Conservation (phyloP, 2,113 vertebrate species). For the Rhabdomys dilectus region DNA sequence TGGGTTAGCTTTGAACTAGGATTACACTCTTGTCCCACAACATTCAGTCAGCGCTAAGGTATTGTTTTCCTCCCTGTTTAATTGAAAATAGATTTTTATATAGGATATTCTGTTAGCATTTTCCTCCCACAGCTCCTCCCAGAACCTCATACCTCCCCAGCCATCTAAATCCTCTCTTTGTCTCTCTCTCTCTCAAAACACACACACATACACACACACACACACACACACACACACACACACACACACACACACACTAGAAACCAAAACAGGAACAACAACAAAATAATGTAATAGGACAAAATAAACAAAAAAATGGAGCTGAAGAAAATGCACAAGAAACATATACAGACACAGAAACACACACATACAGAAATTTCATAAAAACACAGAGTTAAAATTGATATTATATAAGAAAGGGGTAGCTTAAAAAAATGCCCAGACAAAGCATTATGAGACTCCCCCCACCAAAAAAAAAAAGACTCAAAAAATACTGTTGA, state of each 20-base stretch:
- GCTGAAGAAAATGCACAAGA: neutral
- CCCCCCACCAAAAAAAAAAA: neutral
- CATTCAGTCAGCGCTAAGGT: neutral
- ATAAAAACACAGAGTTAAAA: neutral
- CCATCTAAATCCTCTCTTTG: neutral
- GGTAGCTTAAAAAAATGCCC: neutral
- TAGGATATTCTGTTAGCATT: neutral
- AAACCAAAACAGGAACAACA: neutral
- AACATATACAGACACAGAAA: neutral
- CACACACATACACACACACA: too few species aligned
- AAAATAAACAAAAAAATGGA: neutral
- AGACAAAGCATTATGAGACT: neutral
- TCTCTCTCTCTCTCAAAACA: too few species aligned
- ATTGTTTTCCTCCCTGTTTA: neutral
- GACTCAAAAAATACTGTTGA: neutral
- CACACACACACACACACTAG: neutral
- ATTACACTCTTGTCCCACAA: neutral
- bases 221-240: too few species aligned
- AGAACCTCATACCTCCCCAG: neutral
- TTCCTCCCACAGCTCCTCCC: neutral
- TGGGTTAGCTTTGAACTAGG: neutral
- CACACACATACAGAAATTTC: neutral
- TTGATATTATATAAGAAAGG: neutral
- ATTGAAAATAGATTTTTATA: neutral
- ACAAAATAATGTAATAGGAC: neutral